These are phyloP conservation scores for Stichodactyla mertensii DNA, from an alignment of 64 coral and sea anemone genomes.

Conservation along the genomic window DNA sequence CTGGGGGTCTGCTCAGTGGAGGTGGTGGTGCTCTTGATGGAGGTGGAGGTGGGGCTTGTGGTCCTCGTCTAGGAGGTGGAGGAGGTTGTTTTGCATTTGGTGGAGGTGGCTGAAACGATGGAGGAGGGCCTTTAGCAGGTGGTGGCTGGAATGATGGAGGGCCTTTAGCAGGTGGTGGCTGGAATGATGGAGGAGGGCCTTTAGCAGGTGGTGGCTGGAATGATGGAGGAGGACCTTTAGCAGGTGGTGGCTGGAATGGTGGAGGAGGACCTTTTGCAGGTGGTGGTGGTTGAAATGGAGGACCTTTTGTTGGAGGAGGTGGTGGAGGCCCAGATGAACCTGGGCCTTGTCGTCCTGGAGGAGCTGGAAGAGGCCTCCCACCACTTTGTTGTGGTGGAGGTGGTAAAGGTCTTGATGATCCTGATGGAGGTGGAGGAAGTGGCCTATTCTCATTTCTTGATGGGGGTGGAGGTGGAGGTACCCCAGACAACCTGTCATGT, in stretches of 20 bases:
- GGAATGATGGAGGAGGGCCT: conserved; percentile 33
- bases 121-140: neutral
- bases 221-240: neutral
- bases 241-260: conserved; percentile 1
- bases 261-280: neutral
- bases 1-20: conserved; percentile 29
- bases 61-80: conserved; percentile 30
- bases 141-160: conserved; percentile 5
- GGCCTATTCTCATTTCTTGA: neutral
- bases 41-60: conserved; percentile 27
- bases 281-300: neutral
- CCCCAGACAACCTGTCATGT: conserved; percentile 37
- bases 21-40: conserved; percentile 5
- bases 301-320: neutral
- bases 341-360: neutral
- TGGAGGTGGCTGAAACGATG: conserved; percentile 7
- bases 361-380: conserved; percentile 30
- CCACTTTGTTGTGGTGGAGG: conserved; percentile 18
- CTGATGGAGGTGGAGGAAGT: conserved; percentile 21
- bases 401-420: conserved; percentile 6
- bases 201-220: neutral
- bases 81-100: neutral
- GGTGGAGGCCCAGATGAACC: conserved; percentile 44
- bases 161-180: neutral
- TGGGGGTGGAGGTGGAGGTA: conserved; percentile 46